Evolutionary conservation across 2,113 vertebrate species (phyloP).

Genomic region (Callithrix jacchus): DNA sequence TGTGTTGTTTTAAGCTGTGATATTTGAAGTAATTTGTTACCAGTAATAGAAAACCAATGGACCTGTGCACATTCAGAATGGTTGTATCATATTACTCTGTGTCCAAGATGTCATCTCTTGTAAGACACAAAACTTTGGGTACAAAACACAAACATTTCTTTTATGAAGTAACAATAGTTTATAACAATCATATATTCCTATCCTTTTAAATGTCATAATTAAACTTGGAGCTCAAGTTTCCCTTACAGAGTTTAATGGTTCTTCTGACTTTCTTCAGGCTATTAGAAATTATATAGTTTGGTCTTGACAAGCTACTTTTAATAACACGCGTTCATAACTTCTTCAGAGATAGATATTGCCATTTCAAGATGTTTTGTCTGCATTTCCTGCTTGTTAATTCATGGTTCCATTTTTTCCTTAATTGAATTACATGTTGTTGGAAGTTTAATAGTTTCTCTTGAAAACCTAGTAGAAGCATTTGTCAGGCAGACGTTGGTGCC

Average conservation of each 20-base stretch:
- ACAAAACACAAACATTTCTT: conserved; percentile 34
- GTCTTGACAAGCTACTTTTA: neutral
- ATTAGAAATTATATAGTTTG: neutral
- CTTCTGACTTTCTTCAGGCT: conserved; percentile 13
- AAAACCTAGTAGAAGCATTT: conserved; percentile 45
- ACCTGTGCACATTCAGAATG: neutral
- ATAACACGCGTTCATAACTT: neutral
- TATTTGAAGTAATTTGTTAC: neutral
- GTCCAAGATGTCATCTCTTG: neutral
- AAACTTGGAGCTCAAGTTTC: neutral
- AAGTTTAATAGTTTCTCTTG: conserved; percentile 59
- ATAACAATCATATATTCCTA: neutral
- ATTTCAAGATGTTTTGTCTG: conserved; percentile 43
- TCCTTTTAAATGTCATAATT: neutral
- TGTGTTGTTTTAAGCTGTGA: neutral
- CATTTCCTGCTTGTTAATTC: conserved; percentile 60
- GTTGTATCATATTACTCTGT: neutral
- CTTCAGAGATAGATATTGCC: neutral
- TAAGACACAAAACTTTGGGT: neutral
- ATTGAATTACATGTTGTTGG: conserved; percentile 63
- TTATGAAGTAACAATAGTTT: neutral
- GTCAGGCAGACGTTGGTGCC: conserved; percentile 47
- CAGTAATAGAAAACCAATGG: neutral
- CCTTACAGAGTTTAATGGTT: neutral
- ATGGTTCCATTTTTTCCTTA: conserved; percentile 46